Percentiles rank a stretch among this genome's conserved stretches.
phyloP scores from a whole-genome alignment of 1,140 invertebrate genomes.

The Lordiphosa mommai region DNA sequence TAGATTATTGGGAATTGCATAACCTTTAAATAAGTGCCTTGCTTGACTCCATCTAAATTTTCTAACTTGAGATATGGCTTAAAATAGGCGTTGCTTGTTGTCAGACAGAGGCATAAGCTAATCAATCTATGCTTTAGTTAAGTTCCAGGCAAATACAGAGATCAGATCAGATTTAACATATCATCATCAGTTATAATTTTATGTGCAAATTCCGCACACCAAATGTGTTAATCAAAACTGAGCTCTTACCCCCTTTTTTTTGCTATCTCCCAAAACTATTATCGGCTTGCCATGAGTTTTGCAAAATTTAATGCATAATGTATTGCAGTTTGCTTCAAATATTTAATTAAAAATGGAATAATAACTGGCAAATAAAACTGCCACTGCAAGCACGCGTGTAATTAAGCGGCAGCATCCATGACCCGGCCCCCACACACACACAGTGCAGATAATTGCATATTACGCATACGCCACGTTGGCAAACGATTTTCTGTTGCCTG shows the following conservation, averaged over 20 bases:
- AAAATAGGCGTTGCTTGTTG: no score
- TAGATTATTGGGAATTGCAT: no score
- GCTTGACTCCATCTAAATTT: no score
- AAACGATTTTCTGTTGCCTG: slow-evolving; percentile 9
- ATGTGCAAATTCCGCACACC: not conserved
- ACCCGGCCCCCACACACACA: not conserved
- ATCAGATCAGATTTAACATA: no score
- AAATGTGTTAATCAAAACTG: not conserved
- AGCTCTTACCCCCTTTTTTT: no score
- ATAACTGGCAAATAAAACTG: slow-evolving; percentile 15
- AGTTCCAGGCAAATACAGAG: no score
- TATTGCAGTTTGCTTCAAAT: slow-evolving; percentile 36
- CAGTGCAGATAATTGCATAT: slow-evolving; percentile 55
- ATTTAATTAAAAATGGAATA: slow-evolving; percentile 66
- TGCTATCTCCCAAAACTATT: slow-evolving; percentile 10
- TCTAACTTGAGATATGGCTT: no score
- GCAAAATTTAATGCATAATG: slow-evolving; percentile 42
- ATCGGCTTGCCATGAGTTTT: slow-evolving; percentile 3
- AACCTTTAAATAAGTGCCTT: no score
- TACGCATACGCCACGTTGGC: slow-evolving; percentile 41
- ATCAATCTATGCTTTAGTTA: no score
- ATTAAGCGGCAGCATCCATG: slow-evolving; percentile 1
- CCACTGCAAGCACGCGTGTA: slow-evolving; percentile 9
- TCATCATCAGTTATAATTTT: no score
- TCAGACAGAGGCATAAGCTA: no score